These are phyloP conservation scores for Zosterops hypoxanthus DNA, from an alignment of 2,113 vertebrate species.

Conservation along the genomic window DNA sequence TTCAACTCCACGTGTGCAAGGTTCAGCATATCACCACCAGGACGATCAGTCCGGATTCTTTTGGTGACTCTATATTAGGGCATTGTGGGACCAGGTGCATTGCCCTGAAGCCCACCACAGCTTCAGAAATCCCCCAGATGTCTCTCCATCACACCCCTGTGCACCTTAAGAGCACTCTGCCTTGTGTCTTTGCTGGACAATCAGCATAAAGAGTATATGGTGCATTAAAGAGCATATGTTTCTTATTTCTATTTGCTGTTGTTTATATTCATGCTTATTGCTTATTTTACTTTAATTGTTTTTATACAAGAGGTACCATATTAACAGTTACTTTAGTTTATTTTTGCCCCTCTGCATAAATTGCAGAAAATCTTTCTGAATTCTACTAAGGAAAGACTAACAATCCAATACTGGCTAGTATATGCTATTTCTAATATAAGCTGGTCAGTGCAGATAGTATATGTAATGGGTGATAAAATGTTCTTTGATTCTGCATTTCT, in stretches of 20 bases:
- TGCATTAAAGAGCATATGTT: background rate
- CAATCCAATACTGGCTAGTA: background rate
- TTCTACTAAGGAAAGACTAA: background rate
- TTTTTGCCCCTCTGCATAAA: background rate
- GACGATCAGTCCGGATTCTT: background rate
- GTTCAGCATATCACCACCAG: rapidly evolving
- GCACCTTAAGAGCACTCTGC: background rate
- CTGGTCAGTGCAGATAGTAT: background rate
- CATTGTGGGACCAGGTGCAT: background rate
- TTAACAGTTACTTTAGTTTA: background rate
- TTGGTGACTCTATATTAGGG: background rate
- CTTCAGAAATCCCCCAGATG: background rate
- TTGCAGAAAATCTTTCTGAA: background rate
- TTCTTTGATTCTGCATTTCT: background rate
- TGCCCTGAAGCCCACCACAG: background rate
- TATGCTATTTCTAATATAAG: background rate
- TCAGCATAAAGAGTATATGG: background rate
- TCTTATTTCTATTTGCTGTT: background rate
- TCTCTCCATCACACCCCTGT: background rate
- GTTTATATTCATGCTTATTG: background rate
- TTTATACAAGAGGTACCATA: background rate
- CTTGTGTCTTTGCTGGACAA: background rate
- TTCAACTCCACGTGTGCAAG: background rate
- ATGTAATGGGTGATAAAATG: background rate
- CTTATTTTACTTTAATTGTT: background rate